Conservation (phyloP, 2,797 vertebrate genomes). For the Agapornis canus region DNA sequence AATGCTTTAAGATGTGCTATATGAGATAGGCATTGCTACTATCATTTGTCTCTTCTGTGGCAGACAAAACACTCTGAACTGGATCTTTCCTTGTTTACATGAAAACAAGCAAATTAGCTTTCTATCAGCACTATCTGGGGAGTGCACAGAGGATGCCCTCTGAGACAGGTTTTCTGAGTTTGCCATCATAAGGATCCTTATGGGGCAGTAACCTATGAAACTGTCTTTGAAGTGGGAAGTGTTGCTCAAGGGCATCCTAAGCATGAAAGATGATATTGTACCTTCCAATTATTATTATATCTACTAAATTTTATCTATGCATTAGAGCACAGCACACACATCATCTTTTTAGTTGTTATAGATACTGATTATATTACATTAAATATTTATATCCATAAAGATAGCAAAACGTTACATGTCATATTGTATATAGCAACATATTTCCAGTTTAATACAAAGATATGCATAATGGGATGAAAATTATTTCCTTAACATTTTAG, state of each 20-base stretch:
- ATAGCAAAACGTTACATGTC: neutral
- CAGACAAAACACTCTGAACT: conserved; percentile 8
- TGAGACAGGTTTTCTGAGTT: neutral
- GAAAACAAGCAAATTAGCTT: conserved; percentile 31
- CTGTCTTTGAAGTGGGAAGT: neutral
- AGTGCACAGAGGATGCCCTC: neutral
- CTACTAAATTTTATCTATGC: neutral
- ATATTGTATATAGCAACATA: neutral
- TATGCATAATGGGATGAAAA: neutral
- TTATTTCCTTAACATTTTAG: neutral
- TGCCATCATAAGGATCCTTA: neutral
- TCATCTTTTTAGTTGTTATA: neutral
- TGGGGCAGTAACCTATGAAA: neutral
- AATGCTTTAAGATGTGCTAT: neutral
- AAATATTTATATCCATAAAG: neutral
- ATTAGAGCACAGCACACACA: neutral
- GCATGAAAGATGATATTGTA: neutral
- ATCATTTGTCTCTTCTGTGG: neutral
- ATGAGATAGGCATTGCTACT: neutral
- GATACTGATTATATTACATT: neutral
- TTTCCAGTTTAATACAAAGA: neutral
- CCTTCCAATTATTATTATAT: neutral
- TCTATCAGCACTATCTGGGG: neutral
- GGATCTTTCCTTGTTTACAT: conserved; percentile 22
- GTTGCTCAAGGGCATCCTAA: neutral